Evolutionary conservation across 2,888 invertebrate genomes (phyloP), one percentile per base, ranked within the genome.

Genomic region (Ecliptopera silaceata): DNA sequence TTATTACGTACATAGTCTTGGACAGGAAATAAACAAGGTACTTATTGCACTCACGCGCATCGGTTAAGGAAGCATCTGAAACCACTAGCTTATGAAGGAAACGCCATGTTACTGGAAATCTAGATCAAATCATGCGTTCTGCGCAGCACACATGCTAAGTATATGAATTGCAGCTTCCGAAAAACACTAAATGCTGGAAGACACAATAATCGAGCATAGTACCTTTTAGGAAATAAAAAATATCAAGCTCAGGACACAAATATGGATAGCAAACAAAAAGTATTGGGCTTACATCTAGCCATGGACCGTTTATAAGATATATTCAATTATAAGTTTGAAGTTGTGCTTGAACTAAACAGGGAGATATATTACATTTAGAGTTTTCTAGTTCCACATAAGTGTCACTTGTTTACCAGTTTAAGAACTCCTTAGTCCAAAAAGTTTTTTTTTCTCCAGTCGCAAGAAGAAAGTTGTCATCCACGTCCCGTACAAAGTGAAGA

Each of bases 391-490:
- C 10, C 10, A 26, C 10, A 26, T 26, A 6, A 8, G 26, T 26
- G 8, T 26, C 26, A 6, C 26, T 26, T 26, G 10, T 26, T 6
- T 4, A 26, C 10, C 26, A 6, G 11, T 26, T 26, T 26, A 42
- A 5, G 41, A 26, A 15, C 17, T 38, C 18, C 10, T 26, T n/a
- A 39, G 18, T n/a, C n/a, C 18, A 11, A 34, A 38, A n/a, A 38
- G 38, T 5, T 41, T 42, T 15, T 18, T 17, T 2, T 26, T 42
- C 22, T 43, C 2, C 91, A 92, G 81, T 64, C 93, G 93, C 46
- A 91, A 91, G 56, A 94, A 95, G 67, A 93, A 93, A 70, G 94
- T 95, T 4, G 92, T 94, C 5, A 94, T 95, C 61, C 94, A 94
- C 72, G 93, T 95, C 13, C 95, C 95, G 0, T 93, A 93, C 72